Evolutionary conservation across 2,888 invertebrate genomes (phyloP), one percentile per base, ranked within the genome.

Genomic region (Cephus rjabovi): DNA sequence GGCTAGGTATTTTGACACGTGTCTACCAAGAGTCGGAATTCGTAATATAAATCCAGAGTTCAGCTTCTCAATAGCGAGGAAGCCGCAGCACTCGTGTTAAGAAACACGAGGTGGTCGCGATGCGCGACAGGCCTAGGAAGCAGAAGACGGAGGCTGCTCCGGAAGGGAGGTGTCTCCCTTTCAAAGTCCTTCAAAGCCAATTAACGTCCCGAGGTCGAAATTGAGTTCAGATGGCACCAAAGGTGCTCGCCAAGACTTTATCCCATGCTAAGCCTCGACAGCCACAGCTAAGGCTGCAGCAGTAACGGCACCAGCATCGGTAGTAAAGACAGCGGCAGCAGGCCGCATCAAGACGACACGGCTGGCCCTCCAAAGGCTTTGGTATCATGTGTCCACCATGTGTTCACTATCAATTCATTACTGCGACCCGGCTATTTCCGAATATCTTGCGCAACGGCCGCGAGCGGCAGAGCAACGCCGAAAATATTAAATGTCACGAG

Each of bases 351-450:
- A 15, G 56, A 73, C 76, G 73, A 69, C 82, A 78, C 78, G 74
- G 74, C 71, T 74, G 74, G 74, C 34, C 37, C 74, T 74, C 74
- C 74, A 74, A 35, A 34, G 74, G 74, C 34, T 74, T 35, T 35
- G 74, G 74, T 74, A 76, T 76, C 79, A 79, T 85, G 84, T 86
- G 85, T 85, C 85, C 86, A 87, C 85, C 89, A 89, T 89, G 89
- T 89, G 89, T 89, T 88, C 85, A 87, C 89, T 88, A 90, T 89
- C 88, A 88, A 89, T 89, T 89, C 88, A 86, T 87, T 87, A 87
- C 84, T 82, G 83, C 86, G 85, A 85, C 80, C 82, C 82, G 77
- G 84, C 86, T 89, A 89, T 89, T 89, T 89, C 86, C 87, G 87
- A 89, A 87, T 89, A 86, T 83, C 85, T 88, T 88, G 87, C 88